phyloP scores from a whole-genome alignment of 2,888 invertebrate species.

The Elgonia sp. region DNA sequence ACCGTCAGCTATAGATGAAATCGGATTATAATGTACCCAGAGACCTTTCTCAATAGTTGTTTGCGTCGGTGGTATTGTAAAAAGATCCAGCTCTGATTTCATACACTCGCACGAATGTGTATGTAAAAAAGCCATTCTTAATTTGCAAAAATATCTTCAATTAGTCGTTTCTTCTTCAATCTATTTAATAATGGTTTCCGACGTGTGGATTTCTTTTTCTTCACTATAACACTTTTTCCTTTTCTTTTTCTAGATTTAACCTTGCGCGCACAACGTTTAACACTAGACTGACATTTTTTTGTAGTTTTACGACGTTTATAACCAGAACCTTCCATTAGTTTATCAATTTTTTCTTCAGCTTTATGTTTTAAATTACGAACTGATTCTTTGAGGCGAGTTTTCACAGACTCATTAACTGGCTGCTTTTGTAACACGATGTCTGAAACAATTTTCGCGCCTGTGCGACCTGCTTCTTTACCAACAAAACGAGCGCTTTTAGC shows the following conservation, averaged over 20 bases:
- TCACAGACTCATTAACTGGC: neutral
- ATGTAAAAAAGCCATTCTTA: slow-evolving; percentile 24
- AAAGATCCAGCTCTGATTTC: slow-evolving; percentile 74
- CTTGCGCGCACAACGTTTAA: neutral
- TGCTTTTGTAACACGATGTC: neutral
- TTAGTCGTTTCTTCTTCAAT: neutral
- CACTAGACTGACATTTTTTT: neutral
- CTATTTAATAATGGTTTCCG: too few relatives aligned
- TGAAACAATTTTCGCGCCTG: neutral
- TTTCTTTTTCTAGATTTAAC: neutral
- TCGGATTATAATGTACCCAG: slow-evolving; percentile 77
- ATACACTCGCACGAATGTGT: slow-evolving; percentile 22
- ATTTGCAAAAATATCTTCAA: neutral
- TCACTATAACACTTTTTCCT: neutral
- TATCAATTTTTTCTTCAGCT: slow-evolving; percentile 5
- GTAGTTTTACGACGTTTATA: neutral
- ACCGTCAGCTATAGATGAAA: too few relatives aligned
- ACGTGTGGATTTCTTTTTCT: too few relatives aligned
- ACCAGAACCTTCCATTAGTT: slow-evolving; percentile 1
- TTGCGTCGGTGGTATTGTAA: slow-evolving; percentile 78
- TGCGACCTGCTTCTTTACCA: neutral
- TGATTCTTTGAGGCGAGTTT: neutral
- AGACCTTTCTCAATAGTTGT: too few relatives aligned
- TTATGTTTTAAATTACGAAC: neutral
- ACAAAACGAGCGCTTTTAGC: neutral